Evolutionary conservation across 2,888 invertebrate genomes (phyloP).

Genomic region (Penaeus monodon): DNA sequence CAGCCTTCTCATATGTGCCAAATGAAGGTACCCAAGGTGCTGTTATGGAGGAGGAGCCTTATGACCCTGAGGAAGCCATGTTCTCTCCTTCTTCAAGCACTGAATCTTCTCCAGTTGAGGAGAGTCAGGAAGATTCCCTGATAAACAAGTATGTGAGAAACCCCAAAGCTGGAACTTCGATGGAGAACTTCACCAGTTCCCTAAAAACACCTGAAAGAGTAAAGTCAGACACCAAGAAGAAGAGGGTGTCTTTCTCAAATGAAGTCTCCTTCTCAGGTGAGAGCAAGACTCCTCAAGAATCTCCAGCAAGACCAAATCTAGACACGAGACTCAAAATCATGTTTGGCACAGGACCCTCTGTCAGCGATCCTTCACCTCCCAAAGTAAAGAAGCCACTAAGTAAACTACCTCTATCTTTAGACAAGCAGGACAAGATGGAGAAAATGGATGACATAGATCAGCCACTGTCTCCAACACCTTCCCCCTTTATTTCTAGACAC

Average conservation of each 20-base stretch:
- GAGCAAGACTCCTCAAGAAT: conserved; percentile 21
- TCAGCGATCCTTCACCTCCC: neutral
- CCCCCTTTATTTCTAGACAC: conserved; percentile 81
- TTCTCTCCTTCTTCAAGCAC: conserved; percentile 38
- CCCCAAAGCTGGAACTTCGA: neutral
- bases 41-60: conserved; percentile 29
- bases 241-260: conserved; percentile 34
- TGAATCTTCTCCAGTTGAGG: conserved; percentile 14
- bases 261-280: conserved; percentile 14
- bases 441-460: conserved; percentile 15
- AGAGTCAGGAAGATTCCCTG: conserved; percentile 26
- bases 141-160: conserved; percentile 33
- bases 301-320: conserved; percentile 37
- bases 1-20: neutral
- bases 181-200: neutral
- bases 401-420: neutral
- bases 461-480: conserved; percentile 73
- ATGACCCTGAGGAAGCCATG: conserved; percentile 45
- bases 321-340: conserved; percentile 37
- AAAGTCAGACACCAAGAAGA: conserved; percentile 19
- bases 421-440: neutral
- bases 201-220: conserved; percentile 8
- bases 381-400: conserved; percentile 13
- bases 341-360: conserved; percentile 24
- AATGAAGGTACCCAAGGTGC: neutral